Evolutionary conservation across 2,888 invertebrate genomes (phyloP), one percentile per base, ranked within the genome.

Genomic region (Cinara cedri): DNA sequence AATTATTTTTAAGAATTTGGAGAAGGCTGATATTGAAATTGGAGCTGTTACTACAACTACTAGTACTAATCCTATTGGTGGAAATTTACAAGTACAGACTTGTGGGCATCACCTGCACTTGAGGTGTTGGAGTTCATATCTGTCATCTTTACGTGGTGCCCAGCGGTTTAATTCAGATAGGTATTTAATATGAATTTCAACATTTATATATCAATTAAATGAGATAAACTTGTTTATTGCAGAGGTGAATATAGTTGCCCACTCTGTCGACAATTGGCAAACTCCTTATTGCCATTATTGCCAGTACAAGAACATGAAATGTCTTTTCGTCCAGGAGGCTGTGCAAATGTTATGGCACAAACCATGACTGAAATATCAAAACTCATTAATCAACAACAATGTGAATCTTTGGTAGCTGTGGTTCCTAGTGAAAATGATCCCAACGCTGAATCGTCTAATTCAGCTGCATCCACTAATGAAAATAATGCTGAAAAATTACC

Each of bases 31-130:
- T 66, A 26, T 80, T 16, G 60, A 63, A 66, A 82, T 85, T 85
- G 9, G 85, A 91, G 90, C 89, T 90, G 84, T 93, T 93, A 1
- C 94, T 93, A 84, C 86, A 92, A 55, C 90, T 92, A 1, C 90
- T 92, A 2, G 90, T 94, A 81, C 49, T 11, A 24, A 6, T 21
- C 57, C 49, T 3, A n/a, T 68, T 57, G 94, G 94, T 86, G 94
- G 95, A 82, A 97, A 97, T 75, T 94, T 97, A 74, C 93, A 95
- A 86, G 94, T 96, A 74, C 94, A 94, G 86, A 95, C 97, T 1
- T 98, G 98, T 88, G 98, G 98, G 0, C 99, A 99, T 87, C 95
- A 96, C 87, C 90, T 98, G 81, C 98, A 99, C 87, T 89, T 97
- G 84, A 93, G 94, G 85, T 99, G 99, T 86, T 91, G 97, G 84